Base-by-base conservation (phyloP, 2,888 invertebrate genomes). In the Epinotia ramella region DNA sequence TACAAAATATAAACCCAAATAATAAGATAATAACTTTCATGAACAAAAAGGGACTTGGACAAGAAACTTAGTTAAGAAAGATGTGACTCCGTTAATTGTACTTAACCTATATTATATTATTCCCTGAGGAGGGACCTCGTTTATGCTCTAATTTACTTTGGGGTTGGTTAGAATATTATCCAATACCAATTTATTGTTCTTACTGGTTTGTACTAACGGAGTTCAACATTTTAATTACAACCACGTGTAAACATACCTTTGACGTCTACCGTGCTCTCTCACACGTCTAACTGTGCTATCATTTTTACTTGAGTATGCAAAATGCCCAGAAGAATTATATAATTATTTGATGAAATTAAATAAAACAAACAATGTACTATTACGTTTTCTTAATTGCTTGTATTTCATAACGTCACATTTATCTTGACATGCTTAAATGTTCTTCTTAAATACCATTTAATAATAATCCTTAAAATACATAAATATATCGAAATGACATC, bases 311-410 rank as follows among this genome's bases (percentile, higher is more conserved):
- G 6, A 9, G 40, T 40, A 40, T 40, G 9, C 7, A 40, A 40
- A 9, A 9, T 40, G 9, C 9, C 40, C 40, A 7, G 40, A 9
- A 40, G 7, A 40, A 7, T 40, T 40, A 9, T 0, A 9, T 40
- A 40, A 0, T 40, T 9, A 9, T 40, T 49, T 49, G 2, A 46
- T 49, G 49, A 20, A 56, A 28, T 53, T 33, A 80, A 91, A 89
- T 88, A 82, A 89, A 89, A 93, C 89, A 81, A 85, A 85, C 81
- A 83, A 78, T 86, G 86, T 84, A 84, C 81, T 84, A 86, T 89
- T 91, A 88, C 87, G 82, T 92, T 93, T 93, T 91, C 85, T 89
- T 87, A 92, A 92, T 88, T 93, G 91, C 92, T 88, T 93, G 86
- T 91, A 92, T 91, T 92, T 75, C 77, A 84, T 91, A 93, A 93